Base-by-base conservation (phyloP, 2,797 vertebrate species). In the Malacoraja senta region DNA sequence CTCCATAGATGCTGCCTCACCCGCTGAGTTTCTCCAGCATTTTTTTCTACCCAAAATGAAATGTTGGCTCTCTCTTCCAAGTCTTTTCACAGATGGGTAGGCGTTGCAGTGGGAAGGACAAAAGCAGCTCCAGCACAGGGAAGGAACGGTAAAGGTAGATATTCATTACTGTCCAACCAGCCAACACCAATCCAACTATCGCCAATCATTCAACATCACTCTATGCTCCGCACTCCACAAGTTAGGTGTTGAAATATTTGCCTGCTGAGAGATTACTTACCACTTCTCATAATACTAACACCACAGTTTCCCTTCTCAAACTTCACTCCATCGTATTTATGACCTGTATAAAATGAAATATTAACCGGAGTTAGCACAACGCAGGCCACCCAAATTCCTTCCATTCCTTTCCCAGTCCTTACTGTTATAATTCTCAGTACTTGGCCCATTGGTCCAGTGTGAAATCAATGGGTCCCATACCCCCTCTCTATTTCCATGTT, bases 251-350 rank as follows among this genome's bases (percentile, higher is more conserved):
- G 13, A 65, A 88, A 32, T 65, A 65, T 15, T 65, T 63, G 13
- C 53, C 58, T 17, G 17, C 12, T 63, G 58, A 61, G 63, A 86
- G n/a, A 94, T 24, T 94, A 95, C 98, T 95, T 96, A 99, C 98
- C 98, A 17, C 98, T 99, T 94, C 98, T 97, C 98, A 98, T 99
- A 94, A 99, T 99, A 97, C 98, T 99, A 96, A 99, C 98, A 88
- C 98, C 98, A 86, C 98, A 99, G 95, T 99, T 99, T 93, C 98
- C 98, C 95, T 98, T 98, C 94, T 99, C 98, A 93, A 98, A 99
- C 94, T 98, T 97, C 93, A 99, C 98, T 94, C 98, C 98, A 94
- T 99, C 98, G 35, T 99, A 99, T 94, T 98, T 98, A 96, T 99
- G 98, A 93, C 98, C 98, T 99, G 95, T 94, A 76, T 93, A 86